Conservation (phyloP, 2,113 vertebrate genomes). For the Chaetorhynchus papuensis region DNA sequence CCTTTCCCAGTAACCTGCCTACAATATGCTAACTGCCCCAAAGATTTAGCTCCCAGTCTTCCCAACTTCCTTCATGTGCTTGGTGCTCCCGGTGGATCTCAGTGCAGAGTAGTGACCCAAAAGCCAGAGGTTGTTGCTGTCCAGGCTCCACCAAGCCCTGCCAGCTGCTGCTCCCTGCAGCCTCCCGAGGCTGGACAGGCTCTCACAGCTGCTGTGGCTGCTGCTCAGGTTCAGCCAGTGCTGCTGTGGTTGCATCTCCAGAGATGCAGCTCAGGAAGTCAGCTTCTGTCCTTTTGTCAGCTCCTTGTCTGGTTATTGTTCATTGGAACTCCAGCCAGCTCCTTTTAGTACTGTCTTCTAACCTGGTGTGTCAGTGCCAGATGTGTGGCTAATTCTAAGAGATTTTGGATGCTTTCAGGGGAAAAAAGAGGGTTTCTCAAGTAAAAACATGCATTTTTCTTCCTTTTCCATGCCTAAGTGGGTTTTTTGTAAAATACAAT, state of each 20-base stretch:
- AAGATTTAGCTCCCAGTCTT: not conserved
- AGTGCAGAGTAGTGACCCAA: not conserved
- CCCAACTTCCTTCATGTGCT: accelerated
- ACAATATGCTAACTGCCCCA: not conserved
- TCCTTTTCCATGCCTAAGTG: not conserved
- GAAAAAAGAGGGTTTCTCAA: not conserved
- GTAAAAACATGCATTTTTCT: not conserved
- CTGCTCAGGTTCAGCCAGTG: not conserved
- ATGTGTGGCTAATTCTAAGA: not conserved
- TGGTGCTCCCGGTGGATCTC: not conserved
- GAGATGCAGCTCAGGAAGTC: not conserved
- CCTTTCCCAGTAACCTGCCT: not conserved
- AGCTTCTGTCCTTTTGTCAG: not conserved
- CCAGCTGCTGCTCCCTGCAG: not conserved
- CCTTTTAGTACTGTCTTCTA: not conserved
- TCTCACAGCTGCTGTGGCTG: not conserved
- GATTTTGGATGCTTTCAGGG: not conserved
- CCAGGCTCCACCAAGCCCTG: not conserved
- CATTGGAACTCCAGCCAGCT: not conserved
- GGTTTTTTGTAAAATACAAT: not conserved
- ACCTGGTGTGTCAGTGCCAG: not conserved
- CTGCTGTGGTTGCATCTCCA: not conserved
- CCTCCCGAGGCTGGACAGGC: not conserved
- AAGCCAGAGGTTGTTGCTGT: not conserved
- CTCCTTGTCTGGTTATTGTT: not conserved